Evolutionary conservation across 2,113 vertebrate genomes (phyloP).

Genomic region (Chaetops frenatus): DNA sequence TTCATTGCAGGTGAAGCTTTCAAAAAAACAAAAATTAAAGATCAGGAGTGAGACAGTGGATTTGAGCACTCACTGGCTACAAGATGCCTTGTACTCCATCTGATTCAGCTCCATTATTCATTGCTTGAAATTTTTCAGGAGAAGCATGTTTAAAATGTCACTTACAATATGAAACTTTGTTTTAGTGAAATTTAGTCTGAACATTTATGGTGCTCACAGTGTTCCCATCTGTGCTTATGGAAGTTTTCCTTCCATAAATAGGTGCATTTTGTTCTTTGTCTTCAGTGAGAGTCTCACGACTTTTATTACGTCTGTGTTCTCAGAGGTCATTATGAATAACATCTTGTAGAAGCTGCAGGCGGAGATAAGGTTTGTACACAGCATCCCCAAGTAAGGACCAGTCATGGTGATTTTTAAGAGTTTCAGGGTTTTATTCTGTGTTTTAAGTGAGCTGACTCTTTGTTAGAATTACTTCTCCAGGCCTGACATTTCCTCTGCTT

Average conservation of each 20-base stretch:
- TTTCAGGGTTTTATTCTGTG: neutral
- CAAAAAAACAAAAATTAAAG: neutral
- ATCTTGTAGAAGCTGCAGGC: neutral
- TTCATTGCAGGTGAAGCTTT: neutral
- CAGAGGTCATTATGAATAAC: constrained; percentile 12
- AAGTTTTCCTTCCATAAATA: constrained; percentile 17
- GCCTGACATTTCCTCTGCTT: neutral
- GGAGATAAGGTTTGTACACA: neutral
- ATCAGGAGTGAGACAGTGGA: neutral
- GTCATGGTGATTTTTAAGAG: neutral
- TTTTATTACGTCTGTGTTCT: neutral
- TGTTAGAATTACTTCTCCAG: neutral
- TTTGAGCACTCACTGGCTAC: neutral
- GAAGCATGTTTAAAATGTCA: neutral
- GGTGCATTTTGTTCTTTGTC: neutral
- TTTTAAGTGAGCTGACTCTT: neutral
- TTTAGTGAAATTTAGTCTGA: neutral
- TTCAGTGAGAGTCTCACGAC: neutral
- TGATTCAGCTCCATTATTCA: constrained; percentile 22
- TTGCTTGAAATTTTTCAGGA: neutral
- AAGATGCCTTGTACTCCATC: neutral
- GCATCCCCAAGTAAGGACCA: neutral
- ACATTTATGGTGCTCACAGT: neutral
- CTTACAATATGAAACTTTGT: neutral
- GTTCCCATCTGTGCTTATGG: neutral